These are phyloP conservation scores for Pachypsylla venusta DNA, from an alignment of 1,140 invertebrate genomes.

Conservation along the genomic window DNA sequence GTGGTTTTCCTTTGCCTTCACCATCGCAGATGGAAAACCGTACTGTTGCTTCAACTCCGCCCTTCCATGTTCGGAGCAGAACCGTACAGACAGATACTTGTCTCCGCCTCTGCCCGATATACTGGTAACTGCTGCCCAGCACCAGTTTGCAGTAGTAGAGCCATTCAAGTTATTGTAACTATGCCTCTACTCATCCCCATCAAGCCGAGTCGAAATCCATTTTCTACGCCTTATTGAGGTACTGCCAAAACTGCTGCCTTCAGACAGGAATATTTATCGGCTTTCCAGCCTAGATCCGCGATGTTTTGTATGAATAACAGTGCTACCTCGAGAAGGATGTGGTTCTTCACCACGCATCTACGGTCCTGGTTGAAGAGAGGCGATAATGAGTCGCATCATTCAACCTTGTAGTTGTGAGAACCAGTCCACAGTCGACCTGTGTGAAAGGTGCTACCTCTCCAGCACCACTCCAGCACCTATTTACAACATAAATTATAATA, in stretches of 20 bases:
- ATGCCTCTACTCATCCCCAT: too few relatives aligned
- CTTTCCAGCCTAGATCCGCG: not conserved
- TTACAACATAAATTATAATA: too few relatives aligned
- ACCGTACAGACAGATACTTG: not conserved
- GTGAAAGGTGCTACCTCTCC: not conserved
- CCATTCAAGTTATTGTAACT: not conserved
- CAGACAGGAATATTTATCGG: not conserved
- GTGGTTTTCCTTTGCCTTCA: not conserved
- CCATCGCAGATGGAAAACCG: not conserved
- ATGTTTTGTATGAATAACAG: not conserved
- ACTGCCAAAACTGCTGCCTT: not conserved
- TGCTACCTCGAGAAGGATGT: not conserved
- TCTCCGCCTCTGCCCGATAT: not conserved
- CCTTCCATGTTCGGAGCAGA: not conserved
- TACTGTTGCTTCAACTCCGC: not conserved
- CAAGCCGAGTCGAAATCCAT: too few relatives aligned
- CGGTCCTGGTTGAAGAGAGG: not conserved
- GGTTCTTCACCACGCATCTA: not conserved
- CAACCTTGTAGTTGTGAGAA: not conserved
- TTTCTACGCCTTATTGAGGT: not conserved
- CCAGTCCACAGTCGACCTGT: not conserved
- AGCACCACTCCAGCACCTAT: too few relatives aligned
- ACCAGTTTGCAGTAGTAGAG: not conserved
- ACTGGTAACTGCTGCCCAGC: not conserved
- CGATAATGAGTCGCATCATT: not conserved